Base-by-base conservation (phyloP, 2,888 invertebrate genomes). In the Stenotaenia linearis region DNA sequence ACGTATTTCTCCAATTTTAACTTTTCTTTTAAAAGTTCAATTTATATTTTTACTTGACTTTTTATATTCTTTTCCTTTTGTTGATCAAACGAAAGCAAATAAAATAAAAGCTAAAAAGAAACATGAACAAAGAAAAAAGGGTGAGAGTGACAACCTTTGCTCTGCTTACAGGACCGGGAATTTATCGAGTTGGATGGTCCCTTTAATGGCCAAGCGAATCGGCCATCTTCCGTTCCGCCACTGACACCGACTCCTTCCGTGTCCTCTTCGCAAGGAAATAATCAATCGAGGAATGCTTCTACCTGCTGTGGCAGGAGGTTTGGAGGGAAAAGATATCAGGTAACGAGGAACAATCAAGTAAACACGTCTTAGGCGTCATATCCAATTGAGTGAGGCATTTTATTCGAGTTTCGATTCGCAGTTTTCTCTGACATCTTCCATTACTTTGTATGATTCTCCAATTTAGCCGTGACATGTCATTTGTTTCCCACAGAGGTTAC, bases 181-280 rank as follows among this genome's bases (percentile, higher is more conserved):
- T 97, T 97, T 89, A 94, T 97, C 83, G 97, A 97, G 88, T 91
- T 97, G 90, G 97, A 97, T 86, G 93, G 94, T 85, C 94, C 96
- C 25, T 96, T 91, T 89, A 97, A 97, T 87, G 96, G 96, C 21
- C 95, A 95, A 83, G 95, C 94, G 78, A 96, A 95, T 88, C 90
- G 96, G 86, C 95, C 96, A 18, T 85, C 85, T 18, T 85, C 85
- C 81, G 86, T 86, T 21, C 86, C 87, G 61, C 86, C 86, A 10
- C 85, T 80, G 84, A 94, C 94, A 76, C 94, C 94, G 75, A 94
- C 94, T 69, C 94, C 95, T 28, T 81, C 81, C 23, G 23, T 80
- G 28, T 80, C 82, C 50, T 61, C 61, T 61, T 81, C 81, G 32
- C 78, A 79, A 74, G 79, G 80, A 61, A 81, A 82, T 78, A 81